A percentile compares a stretch with the other conserved stretches of the same genome.
Conservation (phyloP, 2,113 vertebrate genomes). For the Ancistrus triradiatus region DNA sequence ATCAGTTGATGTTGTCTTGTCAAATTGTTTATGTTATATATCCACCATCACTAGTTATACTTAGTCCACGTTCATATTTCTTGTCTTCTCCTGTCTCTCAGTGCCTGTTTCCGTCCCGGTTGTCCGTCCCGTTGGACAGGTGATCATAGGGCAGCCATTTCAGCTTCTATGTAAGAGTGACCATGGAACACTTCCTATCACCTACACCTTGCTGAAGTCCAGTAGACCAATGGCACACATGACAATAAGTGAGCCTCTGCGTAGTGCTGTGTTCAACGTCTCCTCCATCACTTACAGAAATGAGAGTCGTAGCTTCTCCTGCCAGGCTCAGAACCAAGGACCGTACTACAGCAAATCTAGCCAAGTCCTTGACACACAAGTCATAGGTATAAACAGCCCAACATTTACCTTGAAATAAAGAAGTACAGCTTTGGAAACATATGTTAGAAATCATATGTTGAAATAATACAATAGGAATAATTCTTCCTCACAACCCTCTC, state of each 20-base stretch:
- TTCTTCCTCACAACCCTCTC: too few relatives aligned
- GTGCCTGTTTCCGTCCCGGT: background rate
- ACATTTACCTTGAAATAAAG: too few relatives aligned
- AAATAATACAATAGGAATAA: too few relatives aligned
- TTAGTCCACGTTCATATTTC: background rate
- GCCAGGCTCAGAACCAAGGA: conserved; percentile 46
- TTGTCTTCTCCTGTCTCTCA: conserved; percentile 2
- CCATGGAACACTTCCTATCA: conserved; percentile 58
- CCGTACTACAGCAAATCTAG: rapidly evolving
- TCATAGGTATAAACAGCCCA: conserved; percentile 60
- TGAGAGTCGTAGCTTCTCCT: conserved; percentile 45
- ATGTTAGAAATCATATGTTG: too few relatives aligned
- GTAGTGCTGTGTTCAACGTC: conserved; percentile 52
- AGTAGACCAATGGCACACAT: rapidly evolving
- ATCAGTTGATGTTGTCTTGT: too few relatives aligned
- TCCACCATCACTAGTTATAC: background rate
- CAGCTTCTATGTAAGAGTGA: conserved; percentile 57
- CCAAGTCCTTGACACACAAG: conserved; percentile 21
- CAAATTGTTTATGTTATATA: background rate
- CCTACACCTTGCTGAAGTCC: conserved; percentile 44
- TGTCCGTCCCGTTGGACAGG: conserved; percentile 8
- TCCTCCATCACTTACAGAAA: conserved; percentile 38
- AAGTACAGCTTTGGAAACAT: too few relatives aligned
- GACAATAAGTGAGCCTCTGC: background rate
- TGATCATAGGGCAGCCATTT: conserved; percentile 59